Conservation (phyloP, 2,113 vertebrate genomes). For the Laterallus jamaicensis region DNA sequence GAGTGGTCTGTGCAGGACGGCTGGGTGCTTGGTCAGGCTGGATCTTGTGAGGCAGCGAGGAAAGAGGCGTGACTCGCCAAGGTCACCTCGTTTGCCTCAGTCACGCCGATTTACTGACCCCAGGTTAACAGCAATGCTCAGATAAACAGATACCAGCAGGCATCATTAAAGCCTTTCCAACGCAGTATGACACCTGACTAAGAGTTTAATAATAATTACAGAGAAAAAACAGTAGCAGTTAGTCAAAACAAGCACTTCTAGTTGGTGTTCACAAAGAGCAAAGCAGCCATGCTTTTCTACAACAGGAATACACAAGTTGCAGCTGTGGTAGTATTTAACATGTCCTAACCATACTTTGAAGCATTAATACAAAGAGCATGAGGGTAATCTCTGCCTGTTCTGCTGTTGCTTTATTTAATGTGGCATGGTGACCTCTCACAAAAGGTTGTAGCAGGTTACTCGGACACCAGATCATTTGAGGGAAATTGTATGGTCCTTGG, state of each 20-base stretch:
- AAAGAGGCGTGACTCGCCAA: too few relatives aligned
- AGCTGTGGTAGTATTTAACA: neutral
- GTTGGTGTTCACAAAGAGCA: neutral
- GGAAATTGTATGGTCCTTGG: neutral
- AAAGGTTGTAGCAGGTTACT: neutral
- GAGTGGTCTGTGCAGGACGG: neutral
- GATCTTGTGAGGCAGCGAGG: accelerated
- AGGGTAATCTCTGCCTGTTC: neutral
- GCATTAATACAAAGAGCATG: neutral
- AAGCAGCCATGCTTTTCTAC: accelerated
- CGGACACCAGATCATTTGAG: accelerated
- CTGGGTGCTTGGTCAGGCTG: neutral
- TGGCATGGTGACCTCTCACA: neutral
- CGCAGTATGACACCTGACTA: neutral
- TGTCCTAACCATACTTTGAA: accelerated
- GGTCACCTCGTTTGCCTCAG: neutral
- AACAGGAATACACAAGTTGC: too few relatives aligned
- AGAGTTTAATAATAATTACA: neutral
- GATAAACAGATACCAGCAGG: neutral
- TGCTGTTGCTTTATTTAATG: neutral
- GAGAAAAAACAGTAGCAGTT: neutral
- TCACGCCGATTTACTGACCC: neutral
- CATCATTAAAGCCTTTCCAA: neutral
- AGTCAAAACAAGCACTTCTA: neutral
- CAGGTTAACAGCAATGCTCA: neutral